Evolutionary conservation across 2,113 vertebrate species (phyloP).

Genomic region (rat (Rattus norvegicus)): DNA sequence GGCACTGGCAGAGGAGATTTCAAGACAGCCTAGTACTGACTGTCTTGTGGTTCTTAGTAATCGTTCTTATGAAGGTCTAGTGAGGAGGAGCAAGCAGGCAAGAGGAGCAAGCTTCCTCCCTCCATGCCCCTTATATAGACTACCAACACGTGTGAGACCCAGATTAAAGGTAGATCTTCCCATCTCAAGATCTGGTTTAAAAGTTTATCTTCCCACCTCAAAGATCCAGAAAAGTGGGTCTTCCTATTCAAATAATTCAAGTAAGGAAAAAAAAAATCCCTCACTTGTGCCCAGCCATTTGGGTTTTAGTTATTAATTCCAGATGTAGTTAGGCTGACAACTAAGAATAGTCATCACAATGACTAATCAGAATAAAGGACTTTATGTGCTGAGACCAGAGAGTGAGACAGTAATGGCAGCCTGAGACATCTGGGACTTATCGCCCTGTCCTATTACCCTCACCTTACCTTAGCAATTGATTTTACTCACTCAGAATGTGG

Average conservation of each 20-base stretch:
- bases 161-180: not conserved
- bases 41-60: not conserved
- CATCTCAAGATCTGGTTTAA: not conserved
- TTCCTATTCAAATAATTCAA: not conserved
- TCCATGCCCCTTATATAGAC: not conserved
- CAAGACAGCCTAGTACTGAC: not conserved
- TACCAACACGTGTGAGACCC: not conserved
- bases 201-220: not conserved
- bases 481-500: not conserved
- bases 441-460: not conserved
- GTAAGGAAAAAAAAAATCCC: not conserved
- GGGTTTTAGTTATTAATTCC: not conserved
- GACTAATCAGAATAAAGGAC: conserved; percentile 7
- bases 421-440: not conserved
- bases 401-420: not conserved
- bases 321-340: not conserved
- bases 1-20: not conserved
- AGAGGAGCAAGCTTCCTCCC: not conserved
- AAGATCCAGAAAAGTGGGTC: not conserved
- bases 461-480: not conserved
- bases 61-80: not conserved
- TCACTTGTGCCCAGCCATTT: not conserved
- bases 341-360: not conserved
- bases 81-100: not conserved
- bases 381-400: not conserved